Conservation (phyloP, 2,888 invertebrate genomes). For the Caenorhabditis becei region DNA sequence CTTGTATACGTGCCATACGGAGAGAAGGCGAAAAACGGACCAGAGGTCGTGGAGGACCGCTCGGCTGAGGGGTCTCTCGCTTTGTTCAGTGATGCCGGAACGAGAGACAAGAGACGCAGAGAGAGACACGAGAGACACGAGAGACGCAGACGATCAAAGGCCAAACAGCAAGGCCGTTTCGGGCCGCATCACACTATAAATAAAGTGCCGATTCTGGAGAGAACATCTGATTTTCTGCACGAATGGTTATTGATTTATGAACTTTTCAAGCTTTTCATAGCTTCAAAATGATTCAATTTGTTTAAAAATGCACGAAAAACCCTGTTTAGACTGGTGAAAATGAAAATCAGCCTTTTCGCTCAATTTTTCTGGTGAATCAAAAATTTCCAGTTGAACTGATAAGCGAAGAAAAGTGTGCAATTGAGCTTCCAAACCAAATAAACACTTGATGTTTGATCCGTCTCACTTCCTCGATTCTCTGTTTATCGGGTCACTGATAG, state of each 20-base stretch:
- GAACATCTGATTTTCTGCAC: too few species aligned
- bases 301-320: too few species aligned
- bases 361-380: too few species aligned
- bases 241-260: too few species aligned
- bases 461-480: background rate
- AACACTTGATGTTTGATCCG: background rate
- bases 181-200: slow-evolving; percentile 36
- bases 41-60: slow-evolving; percentile 9
- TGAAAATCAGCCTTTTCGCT: too few species aligned
- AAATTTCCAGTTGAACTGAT: too few species aligned
- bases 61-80: slow-evolving; percentile 12
- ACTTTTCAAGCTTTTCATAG: too few species aligned
- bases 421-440: background rate
- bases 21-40: slow-evolving; percentile 5
- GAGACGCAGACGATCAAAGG: slow-evolving; percentile 53
- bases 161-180: slow-evolving; percentile 44
- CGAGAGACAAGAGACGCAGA: slow-evolving; percentile 17
- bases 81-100: slow-evolving; percentile 43
- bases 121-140: slow-evolving; percentile 13
- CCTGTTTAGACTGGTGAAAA: too few species aligned
- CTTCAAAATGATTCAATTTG: too few species aligned
- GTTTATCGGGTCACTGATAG: background rate
- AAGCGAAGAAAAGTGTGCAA: too few species aligned
- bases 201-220: too few species aligned
- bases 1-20: too few species aligned